A percentile compares a stretch with the other conserved stretches of the same genome.
These are phyloP conservation scores for Turritopsis dohrnii DNA, from an alignment of 30 jellyfish, hydroid and myxozoan genomes.

Conservation along the genomic window DNA sequence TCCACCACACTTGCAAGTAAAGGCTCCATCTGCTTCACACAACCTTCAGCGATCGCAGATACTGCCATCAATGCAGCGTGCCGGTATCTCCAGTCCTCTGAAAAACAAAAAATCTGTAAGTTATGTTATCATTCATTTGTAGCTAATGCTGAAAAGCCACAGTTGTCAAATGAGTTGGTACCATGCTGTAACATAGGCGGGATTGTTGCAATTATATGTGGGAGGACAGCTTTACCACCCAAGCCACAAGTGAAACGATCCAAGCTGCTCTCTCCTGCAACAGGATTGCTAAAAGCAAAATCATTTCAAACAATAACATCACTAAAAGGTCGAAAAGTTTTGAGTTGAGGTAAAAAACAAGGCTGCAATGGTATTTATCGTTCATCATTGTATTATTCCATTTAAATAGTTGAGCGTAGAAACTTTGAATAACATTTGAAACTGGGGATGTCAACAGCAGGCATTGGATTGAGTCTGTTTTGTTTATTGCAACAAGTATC, in stretches of 20 bases:
- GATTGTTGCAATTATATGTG: slow-evolving; percentile 69
- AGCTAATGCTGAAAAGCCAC: not conserved
- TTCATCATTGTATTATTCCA: too few species aligned
- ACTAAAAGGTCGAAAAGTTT: too few species aligned
- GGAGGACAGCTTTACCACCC: slow-evolving; percentile 95
- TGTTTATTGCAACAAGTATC: too few species aligned
- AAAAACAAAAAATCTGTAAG: not conserved
- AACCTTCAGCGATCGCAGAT: slow-evolving; percentile 98
- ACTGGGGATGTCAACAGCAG: not conserved
- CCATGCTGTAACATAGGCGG: slow-evolving; percentile 94
- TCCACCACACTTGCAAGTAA: slow-evolving; percentile 79
- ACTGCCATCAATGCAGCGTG: slow-evolving; percentile 99
- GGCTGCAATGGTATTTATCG: too few species aligned
- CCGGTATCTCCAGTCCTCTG: slow-evolving; percentile 93
- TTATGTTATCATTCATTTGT: not conserved
- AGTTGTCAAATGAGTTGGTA: not conserved
- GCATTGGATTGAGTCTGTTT: too few species aligned
- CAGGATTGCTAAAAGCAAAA: slow-evolving; percentile 71
- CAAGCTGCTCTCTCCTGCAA: slow-evolving; percentile 97
- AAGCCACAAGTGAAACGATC: slow-evolving; percentile 96
- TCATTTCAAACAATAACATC: not conserved
- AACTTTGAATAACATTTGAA: too few species aligned
- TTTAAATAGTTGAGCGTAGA: too few species aligned
- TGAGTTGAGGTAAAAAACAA: too few species aligned
- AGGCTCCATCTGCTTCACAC: slow-evolving; percentile 98